Conservation (phyloP, 2,888 invertebrate species). For the Euphydryas editha region DNA sequence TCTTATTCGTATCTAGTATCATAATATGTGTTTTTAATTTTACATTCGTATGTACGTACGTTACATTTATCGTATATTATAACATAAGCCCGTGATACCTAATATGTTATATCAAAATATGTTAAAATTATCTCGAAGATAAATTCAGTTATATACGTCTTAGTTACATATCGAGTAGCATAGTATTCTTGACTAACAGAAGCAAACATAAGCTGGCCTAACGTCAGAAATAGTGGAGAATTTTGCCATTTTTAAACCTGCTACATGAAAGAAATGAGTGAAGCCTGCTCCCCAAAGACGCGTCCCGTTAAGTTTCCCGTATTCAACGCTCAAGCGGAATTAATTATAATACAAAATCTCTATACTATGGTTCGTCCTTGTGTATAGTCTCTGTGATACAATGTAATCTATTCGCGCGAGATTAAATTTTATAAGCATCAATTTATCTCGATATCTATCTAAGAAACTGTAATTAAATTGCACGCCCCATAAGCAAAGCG, state of each 20-base stretch:
- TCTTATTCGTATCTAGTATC: too few species aligned
- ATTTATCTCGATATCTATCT: too few species aligned
- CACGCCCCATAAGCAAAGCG: too few species aligned
- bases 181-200: constrained; percentile 20
- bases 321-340: constrained; percentile 22
- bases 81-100: too few species aligned
- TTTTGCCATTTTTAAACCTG: constrained; percentile 36
- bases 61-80: too few species aligned
- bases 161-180: constrained; percentile 1
- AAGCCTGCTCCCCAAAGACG: constrained; percentile 24
- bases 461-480: too few species aligned
- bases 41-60: too few species aligned
- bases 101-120: too few species aligned
- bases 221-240: constrained; percentile 30
- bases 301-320: constrained; percentile 7
- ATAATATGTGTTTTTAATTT: too few species aligned
- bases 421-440: too few species aligned
- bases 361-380: too few species aligned
- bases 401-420: too few species aligned
- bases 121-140: neutral
- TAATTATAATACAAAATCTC: neutral
- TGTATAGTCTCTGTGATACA: neutral
- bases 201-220: constrained; percentile 21
- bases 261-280: constrained; percentile 33
- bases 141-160: neutral